Evolutionary conservation across 2,113 vertebrate species (phyloP), one percentile per base, ranked within the genome.

Genomic region (Podilymbus podiceps): DNA sequence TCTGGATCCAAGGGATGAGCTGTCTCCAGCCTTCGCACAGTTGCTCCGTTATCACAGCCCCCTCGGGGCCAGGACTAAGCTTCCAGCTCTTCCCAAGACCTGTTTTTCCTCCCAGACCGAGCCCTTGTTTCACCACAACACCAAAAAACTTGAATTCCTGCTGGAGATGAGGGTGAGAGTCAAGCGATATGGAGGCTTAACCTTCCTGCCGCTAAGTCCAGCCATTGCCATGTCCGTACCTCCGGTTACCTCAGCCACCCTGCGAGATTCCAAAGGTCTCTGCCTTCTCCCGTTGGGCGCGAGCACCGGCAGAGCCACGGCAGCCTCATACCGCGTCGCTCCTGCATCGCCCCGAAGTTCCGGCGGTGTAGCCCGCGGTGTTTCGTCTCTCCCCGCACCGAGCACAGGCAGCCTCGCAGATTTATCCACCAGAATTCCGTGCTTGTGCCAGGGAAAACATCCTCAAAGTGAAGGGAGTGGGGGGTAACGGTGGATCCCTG

Each of bases 291-390:
- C 1, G 1, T 7, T 7, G 63, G 50, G 31, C 18, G 16, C 1
- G 5, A 66, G 30, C 49, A 12, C 30, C n/a, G 1, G 35, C 49
- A 46, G 50, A 67, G 31, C 33, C 31, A 38, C 3, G 4, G 3
- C 33, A 2, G 5, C 50, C 52, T 8, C 11, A 4, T 9, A 11
- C 19, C 15, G 1, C 9, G 0, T 33, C 8, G 6, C 38, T 16
- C 23, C 6, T 6, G 19, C 42, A 11, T 22, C 2, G 2, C 6
- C 7, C 62, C 2, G 3, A 46, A 8, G 21, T 3, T 46, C 42
- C 20, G 3, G 40, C 50, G 13, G 25, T 50, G 15, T 2, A 22
- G 19, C 15, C 15, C 11, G 4, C 38, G 20, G 8, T 5, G 38
- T 53, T 21, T 8, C 2, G 6, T 35, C 38, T 13, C 23, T 7